These are phyloP conservation scores for Esperia sulphurella DNA, from an alignment of 2,888 invertebrate genomes.

Conservation along the genomic window DNA sequence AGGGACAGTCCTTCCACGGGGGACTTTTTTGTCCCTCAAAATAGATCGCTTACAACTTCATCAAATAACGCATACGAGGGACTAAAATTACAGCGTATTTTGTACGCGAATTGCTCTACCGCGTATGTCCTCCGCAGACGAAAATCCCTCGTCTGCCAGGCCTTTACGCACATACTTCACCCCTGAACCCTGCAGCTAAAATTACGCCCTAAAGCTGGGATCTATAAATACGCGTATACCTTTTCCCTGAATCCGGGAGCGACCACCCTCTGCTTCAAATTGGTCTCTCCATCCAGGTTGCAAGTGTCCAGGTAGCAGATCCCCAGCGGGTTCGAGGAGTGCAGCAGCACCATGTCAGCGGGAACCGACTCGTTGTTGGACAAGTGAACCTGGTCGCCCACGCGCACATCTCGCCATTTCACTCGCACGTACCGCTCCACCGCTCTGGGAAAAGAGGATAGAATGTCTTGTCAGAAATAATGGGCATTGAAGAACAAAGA, in stretches of 20 bases:
- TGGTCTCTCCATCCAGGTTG: constrained; percentile 97
- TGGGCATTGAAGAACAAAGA: background rate
- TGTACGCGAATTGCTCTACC: too few relatives aligned
- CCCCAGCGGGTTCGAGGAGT: constrained; percentile 92
- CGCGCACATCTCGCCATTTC: constrained; percentile 93
- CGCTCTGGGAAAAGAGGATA: constrained; percentile 77
- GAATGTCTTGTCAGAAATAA: background rate
- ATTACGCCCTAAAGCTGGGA: too few relatives aligned
- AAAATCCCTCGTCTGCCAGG: too few relatives aligned
- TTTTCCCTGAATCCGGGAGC: constrained; percentile 87
- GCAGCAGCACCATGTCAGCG: constrained; percentile 94
- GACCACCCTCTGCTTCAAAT: constrained; percentile 94
- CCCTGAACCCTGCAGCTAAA: too few relatives aligned
- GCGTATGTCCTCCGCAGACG: too few relatives aligned
- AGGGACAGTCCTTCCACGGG: too few relatives aligned
- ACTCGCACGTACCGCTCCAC: constrained; percentile 89
- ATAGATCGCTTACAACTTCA: too few relatives aligned
- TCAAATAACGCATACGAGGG: too few relatives aligned
- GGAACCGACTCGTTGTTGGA: constrained; percentile 98
- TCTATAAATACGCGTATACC: constrained; percentile 60
- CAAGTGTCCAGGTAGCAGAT: constrained; percentile 97
- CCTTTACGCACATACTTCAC: too few relatives aligned
- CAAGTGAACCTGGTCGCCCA: constrained; percentile 96
- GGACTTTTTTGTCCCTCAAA: too few relatives aligned
- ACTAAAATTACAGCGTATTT: too few relatives aligned